Evolutionary conservation across 1,140 invertebrate genomes (phyloP).

Genomic region (Octopus sinensis): DNA sequence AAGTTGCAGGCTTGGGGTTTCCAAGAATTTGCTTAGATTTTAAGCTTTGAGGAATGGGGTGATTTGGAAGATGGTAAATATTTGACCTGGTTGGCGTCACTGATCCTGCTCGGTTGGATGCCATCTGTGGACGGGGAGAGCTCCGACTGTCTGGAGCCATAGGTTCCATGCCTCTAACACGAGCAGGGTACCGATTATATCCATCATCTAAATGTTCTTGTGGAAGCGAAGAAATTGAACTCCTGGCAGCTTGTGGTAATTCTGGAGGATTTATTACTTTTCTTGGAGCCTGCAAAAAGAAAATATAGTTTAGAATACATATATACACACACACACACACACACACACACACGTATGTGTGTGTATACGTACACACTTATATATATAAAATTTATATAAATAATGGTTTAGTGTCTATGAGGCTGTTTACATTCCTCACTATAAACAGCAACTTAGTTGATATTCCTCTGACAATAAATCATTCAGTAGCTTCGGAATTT

Average conservation of each 20-base stretch:
- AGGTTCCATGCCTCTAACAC: background rate
- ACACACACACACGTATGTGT: no score
- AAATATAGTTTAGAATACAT: background rate
- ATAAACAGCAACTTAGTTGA: no score
- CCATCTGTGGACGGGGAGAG: conserved; percentile 12
- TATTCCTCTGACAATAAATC: no score
- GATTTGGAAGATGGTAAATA: conserved; percentile 4
- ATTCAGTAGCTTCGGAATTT: no score
- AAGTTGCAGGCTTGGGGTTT: background rate
- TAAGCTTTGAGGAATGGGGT: background rate
- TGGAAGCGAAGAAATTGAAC: conserved; percentile 21
- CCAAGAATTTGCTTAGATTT: background rate
- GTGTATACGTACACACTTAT: no score
- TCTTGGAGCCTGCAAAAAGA: conserved; percentile 6
- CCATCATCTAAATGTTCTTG: conserved; percentile 33
- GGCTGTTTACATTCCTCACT: no score
- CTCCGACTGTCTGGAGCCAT: background rate
- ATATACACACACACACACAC: no score
- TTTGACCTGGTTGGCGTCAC: conserved; percentile 10
- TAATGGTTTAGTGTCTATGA: no score
- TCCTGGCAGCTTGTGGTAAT: background rate
- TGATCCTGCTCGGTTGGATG: conserved; percentile 3
- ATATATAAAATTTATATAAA: no score
- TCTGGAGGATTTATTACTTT: background rate
- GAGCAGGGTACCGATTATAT: conserved; percentile 26